Base-by-base conservation (phyloP, 1,140 invertebrate species). In the Magallana gigas region DNA sequence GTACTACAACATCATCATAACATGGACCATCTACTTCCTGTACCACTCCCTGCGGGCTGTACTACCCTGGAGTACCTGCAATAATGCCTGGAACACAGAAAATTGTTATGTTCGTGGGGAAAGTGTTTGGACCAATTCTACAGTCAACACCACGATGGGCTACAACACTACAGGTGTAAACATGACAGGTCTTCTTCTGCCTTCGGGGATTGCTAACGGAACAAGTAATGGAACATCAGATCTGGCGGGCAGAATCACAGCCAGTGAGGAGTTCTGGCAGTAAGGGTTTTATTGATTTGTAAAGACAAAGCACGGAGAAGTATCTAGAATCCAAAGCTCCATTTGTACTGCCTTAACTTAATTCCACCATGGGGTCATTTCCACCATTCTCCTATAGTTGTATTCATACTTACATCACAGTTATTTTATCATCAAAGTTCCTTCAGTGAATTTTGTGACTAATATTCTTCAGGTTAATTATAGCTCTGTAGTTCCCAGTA, bases 1-100 rank as follows among this genome's bases (percentile, higher is more conserved):
- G 86, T 96, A 96, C 91, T 96, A 96, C 92, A 96, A 96, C 91
- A 95, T 96, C 83, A 95, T 96, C 89, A 96, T 96, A 88, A 94
- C 95, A 56, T 96, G 95, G 95, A 94, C 95, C 1, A 91, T 95
- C n/a, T 95, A 95, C 92, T 96, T 95, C 91, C 92, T 96, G 87
- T 94, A 95, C 88, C 91, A 92, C 58, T 95, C 95, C 84, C 94
- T 96, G 87, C 84, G 88, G 5, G 87, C 88, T n/a, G 90, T 94
- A 48, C 90, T 96, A 86, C 95, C 95, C 0, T 96, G 95, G 95
- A 93, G 93, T n/a, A 92, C 91, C 23, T 96, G 95, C 90, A 93
- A 94, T 88, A 95, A 96, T 90, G 91, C 91, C 14, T 96, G 95
- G 95, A 96, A 96, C 92, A 95, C 95, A 0, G 90, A 92, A 1